These are phyloP conservation scores for Peromyscus nudipes DNA, from an alignment of 2,797 vertebrate species.

Conservation along the genomic window DNA sequence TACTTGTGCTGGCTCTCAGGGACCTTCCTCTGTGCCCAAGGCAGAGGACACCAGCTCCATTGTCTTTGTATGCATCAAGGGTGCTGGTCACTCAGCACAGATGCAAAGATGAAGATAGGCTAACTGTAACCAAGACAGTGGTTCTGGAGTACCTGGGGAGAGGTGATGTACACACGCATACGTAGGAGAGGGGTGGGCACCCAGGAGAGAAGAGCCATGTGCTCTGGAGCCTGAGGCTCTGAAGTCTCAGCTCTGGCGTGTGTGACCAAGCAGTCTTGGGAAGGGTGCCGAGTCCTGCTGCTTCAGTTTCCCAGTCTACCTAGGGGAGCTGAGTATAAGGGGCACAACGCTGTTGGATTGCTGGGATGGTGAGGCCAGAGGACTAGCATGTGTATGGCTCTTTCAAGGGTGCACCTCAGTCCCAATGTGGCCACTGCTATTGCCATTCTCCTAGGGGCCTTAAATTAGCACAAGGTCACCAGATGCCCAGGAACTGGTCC, in stretches of 20 bases:
- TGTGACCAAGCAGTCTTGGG: accelerated
- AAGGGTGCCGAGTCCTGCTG: background rate
- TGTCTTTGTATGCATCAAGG: background rate
- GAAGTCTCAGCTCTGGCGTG: background rate
- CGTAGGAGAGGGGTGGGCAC: too few relatives aligned
- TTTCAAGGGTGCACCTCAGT: background rate
- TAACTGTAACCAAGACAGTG: accelerated
- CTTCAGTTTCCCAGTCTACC: background rate
- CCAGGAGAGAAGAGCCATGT: accelerated
- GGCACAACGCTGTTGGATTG: accelerated
- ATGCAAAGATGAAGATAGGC: too few relatives aligned
- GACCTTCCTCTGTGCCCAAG: background rate
- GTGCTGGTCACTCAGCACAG: accelerated
- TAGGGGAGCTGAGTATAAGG: background rate
- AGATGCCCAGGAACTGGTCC: background rate
- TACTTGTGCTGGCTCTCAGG: background rate
- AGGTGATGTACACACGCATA: accelerated
- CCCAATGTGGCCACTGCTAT: background rate
- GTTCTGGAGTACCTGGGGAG: background rate
- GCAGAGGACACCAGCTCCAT: accelerated
- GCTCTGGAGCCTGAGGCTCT: background rate
- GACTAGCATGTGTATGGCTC: accelerated
- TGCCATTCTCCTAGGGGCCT: accelerated
- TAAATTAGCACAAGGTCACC: background rate
- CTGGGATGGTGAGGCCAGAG: background rate